Evolutionary conservation across 1,140 invertebrate genomes (phyloP), one percentile per base, ranked within the genome.

Genomic region (Leptinotarsa texana): DNA sequence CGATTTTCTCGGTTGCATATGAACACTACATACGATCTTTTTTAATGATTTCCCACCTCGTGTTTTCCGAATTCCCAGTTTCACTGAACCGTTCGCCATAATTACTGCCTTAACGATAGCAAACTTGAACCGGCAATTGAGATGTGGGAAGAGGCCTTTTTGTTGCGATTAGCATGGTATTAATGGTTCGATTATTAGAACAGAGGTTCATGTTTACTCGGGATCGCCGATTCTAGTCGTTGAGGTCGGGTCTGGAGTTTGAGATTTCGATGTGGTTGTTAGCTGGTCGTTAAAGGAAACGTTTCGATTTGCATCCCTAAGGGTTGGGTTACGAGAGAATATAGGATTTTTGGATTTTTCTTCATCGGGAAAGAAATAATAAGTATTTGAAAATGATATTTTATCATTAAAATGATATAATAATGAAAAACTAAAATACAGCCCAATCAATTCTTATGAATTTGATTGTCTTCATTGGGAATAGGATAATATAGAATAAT

Each of bases 111-210:
- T 65, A 65, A 65, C 21, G 63, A 65, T 65, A 22, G 63, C 21
- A 65, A 65, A 65, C 63, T 65, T 65, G 63, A n/a, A 65, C 63
- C 18, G 27, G 63, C 21, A 22, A 22, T 65, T 13, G 63, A 17
- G 27, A 17, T 65, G 22, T 65, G 63, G 22, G 4, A 65, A 21
- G 63, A 33, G 63, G 63, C 4, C 63, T 65, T 65, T 65, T 65
- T 65, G 63, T 33, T 65, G 21, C 63, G 63, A 65, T 65, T 65
- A 65, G 63, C 27, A n/a, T 21, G 27, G 21, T 65, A 65, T 65
- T 65, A 65, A 65, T 65, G 63, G 18, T 65, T 27, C 21, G 63
- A 65, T 65, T 65, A 65, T 65, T 65, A n/a, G 21, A 65, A 22
- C n/a, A 13, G 17, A 22, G 63, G 21, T 65, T 65, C 63, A 27